Percentiles rank a stretch among this genome's conserved stretches.
Evolutionary conservation across 2,888 invertebrate genomes (phyloP).

Genomic region (Trichopoda pennipes): DNA sequence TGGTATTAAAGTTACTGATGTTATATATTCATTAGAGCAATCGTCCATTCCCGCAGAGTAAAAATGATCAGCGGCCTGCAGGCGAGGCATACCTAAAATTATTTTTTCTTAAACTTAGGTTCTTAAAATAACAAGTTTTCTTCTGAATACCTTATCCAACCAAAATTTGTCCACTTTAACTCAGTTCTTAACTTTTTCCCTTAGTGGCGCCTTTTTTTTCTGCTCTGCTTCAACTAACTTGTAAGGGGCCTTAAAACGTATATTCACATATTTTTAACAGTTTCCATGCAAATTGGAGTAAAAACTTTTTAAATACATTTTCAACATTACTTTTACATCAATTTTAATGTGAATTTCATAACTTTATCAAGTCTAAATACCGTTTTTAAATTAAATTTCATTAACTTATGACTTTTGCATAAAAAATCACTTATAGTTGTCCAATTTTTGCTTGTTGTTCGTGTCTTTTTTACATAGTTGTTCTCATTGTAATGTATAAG

Average conservation of each 20-base stretch:
- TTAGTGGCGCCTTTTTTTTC: constrained; percentile 64
- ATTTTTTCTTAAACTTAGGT: background rate
- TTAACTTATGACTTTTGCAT: constrained; percentile 43
- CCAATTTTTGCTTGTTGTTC: constrained; percentile 61
- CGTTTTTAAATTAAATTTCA: constrained; percentile 36
- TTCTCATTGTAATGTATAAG: constrained; percentile 17
- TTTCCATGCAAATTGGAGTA: constrained; percentile 1
- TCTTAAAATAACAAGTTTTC: background rate
- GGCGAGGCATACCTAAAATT: constrained; percentile 52
- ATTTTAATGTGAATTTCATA: constrained; percentile 49
- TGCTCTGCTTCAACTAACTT: constrained; percentile 27
- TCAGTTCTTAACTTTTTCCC: constrained; percentile 10
- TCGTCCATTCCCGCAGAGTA: constrained; percentile 43
- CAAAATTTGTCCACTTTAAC: constrained; percentile 2
- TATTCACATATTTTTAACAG: constrained; percentile 39
- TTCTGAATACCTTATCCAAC: background rate
- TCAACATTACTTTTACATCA: constrained; percentile 12
- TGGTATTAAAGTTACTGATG: constrained; percentile 6
- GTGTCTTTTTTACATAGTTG: constrained; percentile 49
- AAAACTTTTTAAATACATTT: background rate
- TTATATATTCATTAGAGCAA: constrained; percentile 22
- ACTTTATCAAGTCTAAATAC: constrained; percentile 18
- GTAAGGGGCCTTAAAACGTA: constrained; percentile 23
- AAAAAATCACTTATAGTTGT: constrained; percentile 45
- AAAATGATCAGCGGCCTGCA: constrained; percentile 27